A percentile compares a stretch with the other conserved stretches of the same genome.
phyloP scores from a whole-genome alignment of 2,797 vertebrate genomes.

The Ptychadena robeensis region DNA sequence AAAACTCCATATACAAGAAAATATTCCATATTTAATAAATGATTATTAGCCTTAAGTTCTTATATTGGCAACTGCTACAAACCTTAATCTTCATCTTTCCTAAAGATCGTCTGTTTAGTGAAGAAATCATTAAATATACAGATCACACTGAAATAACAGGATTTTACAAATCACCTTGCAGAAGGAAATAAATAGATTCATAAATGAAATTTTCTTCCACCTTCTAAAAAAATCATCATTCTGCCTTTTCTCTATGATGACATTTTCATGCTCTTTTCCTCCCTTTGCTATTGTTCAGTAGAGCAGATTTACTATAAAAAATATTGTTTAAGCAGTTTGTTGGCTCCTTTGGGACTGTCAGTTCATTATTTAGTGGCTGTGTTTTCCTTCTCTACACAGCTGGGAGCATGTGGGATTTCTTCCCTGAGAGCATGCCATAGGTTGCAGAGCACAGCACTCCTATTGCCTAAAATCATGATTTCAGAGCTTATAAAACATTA shows the following conservation, averaged over 20 bases:
- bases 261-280: neutral
- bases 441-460: no score
- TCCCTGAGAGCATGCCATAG: no score
- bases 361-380: slow-evolving; percentile 36
- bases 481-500: no score
- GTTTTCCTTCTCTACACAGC: neutral
- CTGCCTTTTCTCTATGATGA: neutral
- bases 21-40: no score
- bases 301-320: slow-evolving; percentile 36
- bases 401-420: neutral
- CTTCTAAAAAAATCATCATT: neutral
- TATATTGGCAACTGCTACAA: no score
- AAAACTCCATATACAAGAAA: no score
- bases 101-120: neutral
- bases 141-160: neutral
- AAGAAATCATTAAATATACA: neutral
- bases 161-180: neutral
- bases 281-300: slow-evolving; percentile 31
- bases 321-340: slow-evolving; percentile 39
- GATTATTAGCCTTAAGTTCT: no score
- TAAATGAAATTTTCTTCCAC: neutral
- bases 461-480: no score
- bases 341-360: slow-evolving; percentile 16
- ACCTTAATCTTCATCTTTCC: neutral
- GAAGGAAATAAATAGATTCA: neutral